Conservation (phyloP, 2,113 vertebrate genomes). For the Hemichromis elongatus region DNA sequence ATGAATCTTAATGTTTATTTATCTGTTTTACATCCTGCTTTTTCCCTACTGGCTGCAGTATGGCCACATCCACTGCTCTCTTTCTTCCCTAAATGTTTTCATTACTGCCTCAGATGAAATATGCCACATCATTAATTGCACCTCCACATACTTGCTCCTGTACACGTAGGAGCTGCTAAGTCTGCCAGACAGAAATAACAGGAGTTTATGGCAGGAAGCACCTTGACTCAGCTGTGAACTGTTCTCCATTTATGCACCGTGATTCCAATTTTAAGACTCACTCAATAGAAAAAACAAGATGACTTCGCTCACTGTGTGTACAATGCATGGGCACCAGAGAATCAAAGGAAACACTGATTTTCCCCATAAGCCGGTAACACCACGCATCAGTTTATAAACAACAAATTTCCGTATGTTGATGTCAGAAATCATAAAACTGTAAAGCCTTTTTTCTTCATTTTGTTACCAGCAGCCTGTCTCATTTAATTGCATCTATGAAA, state of each 20-base stretch:
- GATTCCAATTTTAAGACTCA: neutral
- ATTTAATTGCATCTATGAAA: neutral
- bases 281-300: neutral
- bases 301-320: neutral
- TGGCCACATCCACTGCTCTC: neutral
- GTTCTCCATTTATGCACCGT: neutral
- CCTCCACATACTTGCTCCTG: conserved; percentile 1
- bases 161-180: neutral
- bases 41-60: neutral
- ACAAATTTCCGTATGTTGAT: neutral
- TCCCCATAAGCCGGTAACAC: neutral
- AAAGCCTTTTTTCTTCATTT: neutral
- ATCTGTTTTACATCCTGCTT: conserved; percentile 8
- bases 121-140: conserved; percentile 32
- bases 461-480: neutral
- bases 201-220: neutral
- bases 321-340: neutral
- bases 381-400: neutral
- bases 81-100: conserved; percentile 19
- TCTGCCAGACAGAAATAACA: conserved; percentile 1
- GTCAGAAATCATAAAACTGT: neutral
- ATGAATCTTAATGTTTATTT: conserved; percentile 10
- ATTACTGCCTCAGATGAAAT: conserved; percentile 13
- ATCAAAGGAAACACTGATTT: neutral
- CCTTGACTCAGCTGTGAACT: neutral